Conservation (phyloP, 92 coral and sea anemone genomes). For the Epizoanthus ramosus region DNA sequence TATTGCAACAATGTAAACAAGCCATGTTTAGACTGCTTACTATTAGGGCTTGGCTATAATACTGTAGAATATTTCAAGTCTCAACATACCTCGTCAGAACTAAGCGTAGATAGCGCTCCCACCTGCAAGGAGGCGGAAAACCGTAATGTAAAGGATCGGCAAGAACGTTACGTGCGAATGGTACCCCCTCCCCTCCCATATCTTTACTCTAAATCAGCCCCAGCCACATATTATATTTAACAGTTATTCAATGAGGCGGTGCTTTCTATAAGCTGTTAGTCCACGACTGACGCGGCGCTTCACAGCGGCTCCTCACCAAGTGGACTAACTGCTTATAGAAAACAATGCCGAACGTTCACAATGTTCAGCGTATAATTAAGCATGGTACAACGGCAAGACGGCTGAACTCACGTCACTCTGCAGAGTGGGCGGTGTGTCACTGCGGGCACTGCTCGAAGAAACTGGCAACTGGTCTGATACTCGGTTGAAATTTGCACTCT, state of each 20-base stretch:
- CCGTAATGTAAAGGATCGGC: background rate
- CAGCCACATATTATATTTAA: too few relatives aligned
- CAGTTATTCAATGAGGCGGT: too few relatives aligned
- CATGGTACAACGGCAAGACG: background rate
- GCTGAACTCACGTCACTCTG: conserved; percentile 23
- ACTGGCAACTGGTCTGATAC: conserved; percentile 9
- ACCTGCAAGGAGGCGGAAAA: conserved; percentile 51
- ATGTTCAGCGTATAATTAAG: too few relatives aligned
- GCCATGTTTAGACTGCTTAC: too few relatives aligned
- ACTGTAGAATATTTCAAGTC: background rate
- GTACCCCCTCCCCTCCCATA: too few relatives aligned
- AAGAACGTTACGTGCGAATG: background rate
- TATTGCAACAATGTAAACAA: too few relatives aligned
- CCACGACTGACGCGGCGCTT: too few relatives aligned
- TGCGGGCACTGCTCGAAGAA: conserved; percentile 19
- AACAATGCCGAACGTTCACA: too few relatives aligned
- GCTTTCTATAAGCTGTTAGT: too few relatives aligned
- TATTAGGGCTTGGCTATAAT: background rate
- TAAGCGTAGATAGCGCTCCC: conserved; percentile 57
- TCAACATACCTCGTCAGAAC: conserved; percentile 56
- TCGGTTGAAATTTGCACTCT: conserved; percentile 7
- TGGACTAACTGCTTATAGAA: too few relatives aligned
- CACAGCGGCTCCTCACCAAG: too few relatives aligned
- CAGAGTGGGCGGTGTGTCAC: conserved; percentile 30
- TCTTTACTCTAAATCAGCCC: too few relatives aligned